Percentiles rank a stretch among this genome's conserved stretches.
Evolutionary conservation across 1,140 invertebrate species (phyloP).

Genomic region (Philopotamus ludificatus): DNA sequence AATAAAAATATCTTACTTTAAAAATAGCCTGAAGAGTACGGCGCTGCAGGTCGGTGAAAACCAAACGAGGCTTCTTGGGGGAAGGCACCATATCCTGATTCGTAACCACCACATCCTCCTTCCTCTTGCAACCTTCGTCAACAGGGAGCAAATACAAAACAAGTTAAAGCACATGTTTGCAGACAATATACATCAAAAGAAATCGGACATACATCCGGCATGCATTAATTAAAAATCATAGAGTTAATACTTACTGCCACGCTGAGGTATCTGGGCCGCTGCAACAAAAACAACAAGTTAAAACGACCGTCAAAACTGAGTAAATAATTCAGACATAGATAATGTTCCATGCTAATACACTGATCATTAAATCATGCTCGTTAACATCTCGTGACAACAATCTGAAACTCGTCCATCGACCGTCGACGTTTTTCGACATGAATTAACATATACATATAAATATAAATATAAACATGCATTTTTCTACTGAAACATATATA

Average conservation of each 20-base stretch:
- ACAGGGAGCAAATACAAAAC: constrained; percentile 17
- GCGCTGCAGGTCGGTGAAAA: constrained; percentile 99
- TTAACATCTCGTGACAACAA: no score
- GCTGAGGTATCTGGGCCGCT: constrained; percentile 87
- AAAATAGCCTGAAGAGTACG: constrained; percentile 99
- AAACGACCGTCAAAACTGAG: no score
- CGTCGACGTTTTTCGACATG: no score
- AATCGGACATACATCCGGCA: background rate
- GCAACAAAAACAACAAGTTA: constrained; percentile 61
- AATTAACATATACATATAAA: no score
- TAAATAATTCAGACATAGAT: constrained; percentile 4
- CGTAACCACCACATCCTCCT: constrained; percentile 83
- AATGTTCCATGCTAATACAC: background rate
- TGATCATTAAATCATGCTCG: background rate
- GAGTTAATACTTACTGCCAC: constrained; percentile 71
- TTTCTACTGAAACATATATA: no score
- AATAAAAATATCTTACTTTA: no score
- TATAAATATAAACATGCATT: no score
- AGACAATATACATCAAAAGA: background rate
- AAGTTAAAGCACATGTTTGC: constrained; percentile 24
- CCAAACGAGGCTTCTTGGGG: constrained; percentile 98
- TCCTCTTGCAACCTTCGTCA: constrained; percentile 89
- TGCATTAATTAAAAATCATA: no score
- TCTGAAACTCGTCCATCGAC: no score
- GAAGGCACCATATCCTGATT: constrained; percentile 77